These are phyloP conservation scores for Leucophenga montana DNA, from an alignment of 2,888 invertebrate genomes.

Conservation along the genomic window DNA sequence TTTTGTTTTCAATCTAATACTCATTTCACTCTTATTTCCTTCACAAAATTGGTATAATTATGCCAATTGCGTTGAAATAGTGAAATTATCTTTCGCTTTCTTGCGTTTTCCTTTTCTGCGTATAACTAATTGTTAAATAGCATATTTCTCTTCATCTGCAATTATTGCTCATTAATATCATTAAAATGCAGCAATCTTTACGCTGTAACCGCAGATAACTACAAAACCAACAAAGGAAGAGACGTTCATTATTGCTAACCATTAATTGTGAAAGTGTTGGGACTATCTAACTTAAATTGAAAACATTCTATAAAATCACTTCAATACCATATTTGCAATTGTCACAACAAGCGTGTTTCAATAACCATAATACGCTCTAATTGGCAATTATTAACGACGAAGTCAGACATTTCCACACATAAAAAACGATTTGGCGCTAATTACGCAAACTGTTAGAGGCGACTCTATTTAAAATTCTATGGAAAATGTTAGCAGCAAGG, in stretches of 20 bases:
- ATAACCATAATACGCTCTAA: too few species aligned
- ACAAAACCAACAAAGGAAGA: slow-evolving; percentile 49
- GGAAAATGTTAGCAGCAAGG: neutral
- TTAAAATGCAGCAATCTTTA: slow-evolving; percentile 19
- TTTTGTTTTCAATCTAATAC: too few species aligned
- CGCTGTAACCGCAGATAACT: neutral
- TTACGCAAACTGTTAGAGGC: too few species aligned
- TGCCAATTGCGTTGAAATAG: too few species aligned
- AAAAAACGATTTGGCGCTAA: neutral
- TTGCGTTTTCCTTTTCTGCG: too few species aligned
- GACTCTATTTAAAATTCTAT: too few species aligned
- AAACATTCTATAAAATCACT: neutral
- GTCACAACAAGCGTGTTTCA: too few species aligned
- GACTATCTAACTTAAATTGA: neutral
- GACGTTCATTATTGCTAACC: slow-evolving; percentile 42
- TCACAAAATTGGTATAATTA: too few species aligned
- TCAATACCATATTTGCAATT: slow-evolving; percentile 1
- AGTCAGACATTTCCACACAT: slow-evolving; percentile 29
- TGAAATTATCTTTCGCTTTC: too few species aligned
- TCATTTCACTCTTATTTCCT: too few species aligned
- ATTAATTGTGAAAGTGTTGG: slow-evolving; percentile 13
- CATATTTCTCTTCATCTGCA: neutral
- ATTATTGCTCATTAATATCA: slow-evolving; percentile 17
- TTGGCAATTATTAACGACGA: too few species aligned
- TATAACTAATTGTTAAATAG: neutral